Percentiles rank a stretch among this genome's conserved stretches.
Evolutionary conservation across 2,797 vertebrate genomes (phyloP).

Genomic region (Lutjanus campechanus): DNA sequence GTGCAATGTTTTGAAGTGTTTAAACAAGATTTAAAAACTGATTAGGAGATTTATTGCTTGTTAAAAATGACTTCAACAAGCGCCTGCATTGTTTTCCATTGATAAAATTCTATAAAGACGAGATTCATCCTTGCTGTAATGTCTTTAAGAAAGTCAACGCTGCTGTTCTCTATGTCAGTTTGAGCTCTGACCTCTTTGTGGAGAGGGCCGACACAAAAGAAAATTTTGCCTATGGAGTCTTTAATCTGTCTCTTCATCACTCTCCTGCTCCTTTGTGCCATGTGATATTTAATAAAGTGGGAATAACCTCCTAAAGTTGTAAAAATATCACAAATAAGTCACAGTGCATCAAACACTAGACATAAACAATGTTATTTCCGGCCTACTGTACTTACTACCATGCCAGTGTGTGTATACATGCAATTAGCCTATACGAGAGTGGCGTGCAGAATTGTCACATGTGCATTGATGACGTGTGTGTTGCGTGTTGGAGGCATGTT

Average conservation of each 20-base stretch:
- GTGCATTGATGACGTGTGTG: constrained; percentile 54
- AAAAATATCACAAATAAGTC: constrained; percentile 25
- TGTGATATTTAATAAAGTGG: background rate
- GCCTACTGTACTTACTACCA: background rate
- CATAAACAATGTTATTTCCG: background rate
- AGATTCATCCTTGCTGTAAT: too few species aligned
- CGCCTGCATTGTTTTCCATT: background rate
- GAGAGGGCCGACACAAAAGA: background rate
- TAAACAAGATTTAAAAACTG: background rate
- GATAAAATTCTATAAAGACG: background rate
- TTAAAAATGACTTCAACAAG: background rate
- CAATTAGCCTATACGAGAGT: constrained; percentile 56
- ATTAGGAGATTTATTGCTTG: background rate
- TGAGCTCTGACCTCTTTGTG: constrained; percentile 24
- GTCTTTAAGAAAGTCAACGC: background rate
- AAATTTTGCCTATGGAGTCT: background rate
- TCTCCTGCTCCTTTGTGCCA: constrained; percentile 5
- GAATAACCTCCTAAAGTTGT: background rate
- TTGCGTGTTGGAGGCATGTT: constrained; percentile 76
- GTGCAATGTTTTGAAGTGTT: background rate
- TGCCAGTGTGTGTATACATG: constrained; percentile 17
- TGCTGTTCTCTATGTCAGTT: background rate
- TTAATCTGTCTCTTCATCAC: background rate
- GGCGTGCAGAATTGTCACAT: constrained; percentile 68
- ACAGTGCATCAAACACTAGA: background rate